phyloP scores from a whole-genome alignment of 2,888 invertebrate species.

The Phaonia tiefii region DNA sequence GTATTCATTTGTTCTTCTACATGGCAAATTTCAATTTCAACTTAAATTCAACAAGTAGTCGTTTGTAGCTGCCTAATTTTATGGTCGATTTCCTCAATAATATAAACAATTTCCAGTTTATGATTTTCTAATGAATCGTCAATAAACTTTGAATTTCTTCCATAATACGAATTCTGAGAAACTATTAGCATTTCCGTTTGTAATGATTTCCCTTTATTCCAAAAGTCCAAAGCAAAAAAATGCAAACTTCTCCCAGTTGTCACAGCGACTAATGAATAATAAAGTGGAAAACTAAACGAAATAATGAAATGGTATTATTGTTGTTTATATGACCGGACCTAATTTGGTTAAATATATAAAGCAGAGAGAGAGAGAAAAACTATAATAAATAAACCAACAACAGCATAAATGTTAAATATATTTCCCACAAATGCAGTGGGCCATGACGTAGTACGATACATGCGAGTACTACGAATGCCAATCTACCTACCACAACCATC shows the following conservation, averaged over 20 bases:
- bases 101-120: neutral
- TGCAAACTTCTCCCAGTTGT: neutral
- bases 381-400: slow-evolving; percentile 17
- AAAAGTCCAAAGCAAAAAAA: neutral
- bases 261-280: neutral
- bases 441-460: slow-evolving; percentile 60
- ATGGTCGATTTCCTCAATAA: slow-evolving; percentile 6
- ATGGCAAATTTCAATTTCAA: too few species aligned
- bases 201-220: neutral
- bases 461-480: too few species aligned
- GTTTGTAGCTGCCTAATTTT: neutral
- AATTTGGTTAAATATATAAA: slow-evolving; percentile 6
- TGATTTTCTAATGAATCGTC: neutral
- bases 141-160: neutral
- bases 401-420: slow-evolving; percentile 29
- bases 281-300: neutral
- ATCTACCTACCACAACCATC: too few species aligned
- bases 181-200: slow-evolving; percentile 9
- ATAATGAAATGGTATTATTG: slow-evolving; percentile 17
- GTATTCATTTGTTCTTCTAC: too few species aligned
- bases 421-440: slow-evolving; percentile 65
- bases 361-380: neutral
- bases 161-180: neutral
- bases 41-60: neutral
- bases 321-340: slow-evolving; percentile 19